Conservation (phyloP, 2,113 vertebrate genomes). For the Bubo blakistoni region DNA sequence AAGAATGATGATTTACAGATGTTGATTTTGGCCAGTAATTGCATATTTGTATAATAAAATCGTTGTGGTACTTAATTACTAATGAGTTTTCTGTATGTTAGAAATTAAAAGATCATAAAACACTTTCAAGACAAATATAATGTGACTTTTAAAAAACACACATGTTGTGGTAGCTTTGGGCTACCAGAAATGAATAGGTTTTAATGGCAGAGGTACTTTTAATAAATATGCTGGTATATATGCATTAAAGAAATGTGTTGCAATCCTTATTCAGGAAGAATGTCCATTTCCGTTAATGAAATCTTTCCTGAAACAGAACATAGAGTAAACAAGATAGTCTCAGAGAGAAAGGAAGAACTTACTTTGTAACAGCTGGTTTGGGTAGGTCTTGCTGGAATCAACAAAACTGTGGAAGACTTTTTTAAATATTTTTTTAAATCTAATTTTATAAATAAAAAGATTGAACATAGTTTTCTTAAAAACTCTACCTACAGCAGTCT, state of each 20-base stretch:
- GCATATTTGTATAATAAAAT: background rate
- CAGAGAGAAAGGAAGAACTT: background rate
- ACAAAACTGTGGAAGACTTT: background rate
- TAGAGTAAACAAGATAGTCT: background rate
- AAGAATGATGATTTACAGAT: background rate
- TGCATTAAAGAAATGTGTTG: background rate
- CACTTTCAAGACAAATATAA: background rate
- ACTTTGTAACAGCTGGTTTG: background rate
- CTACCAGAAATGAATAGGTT: background rate
- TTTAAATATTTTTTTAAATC: background rate
- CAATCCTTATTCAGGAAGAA: background rate
- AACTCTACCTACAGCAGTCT: background rate
- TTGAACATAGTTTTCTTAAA: background rate
- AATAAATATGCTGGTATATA: background rate
- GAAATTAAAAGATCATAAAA: background rate
- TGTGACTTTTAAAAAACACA: background rate
- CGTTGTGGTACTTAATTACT: background rate
- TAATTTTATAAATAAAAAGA: background rate
- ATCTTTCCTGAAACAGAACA: background rate
- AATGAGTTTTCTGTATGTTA: background rate
- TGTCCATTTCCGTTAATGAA: background rate
- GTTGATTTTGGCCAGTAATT: background rate
- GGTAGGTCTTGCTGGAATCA: background rate
- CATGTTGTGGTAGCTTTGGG: background rate
- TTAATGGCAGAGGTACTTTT: background rate